These are phyloP conservation scores for Macrosiphum euphorbiae DNA, from an alignment of 2,888 invertebrate species.

Conservation along the genomic window DNA sequence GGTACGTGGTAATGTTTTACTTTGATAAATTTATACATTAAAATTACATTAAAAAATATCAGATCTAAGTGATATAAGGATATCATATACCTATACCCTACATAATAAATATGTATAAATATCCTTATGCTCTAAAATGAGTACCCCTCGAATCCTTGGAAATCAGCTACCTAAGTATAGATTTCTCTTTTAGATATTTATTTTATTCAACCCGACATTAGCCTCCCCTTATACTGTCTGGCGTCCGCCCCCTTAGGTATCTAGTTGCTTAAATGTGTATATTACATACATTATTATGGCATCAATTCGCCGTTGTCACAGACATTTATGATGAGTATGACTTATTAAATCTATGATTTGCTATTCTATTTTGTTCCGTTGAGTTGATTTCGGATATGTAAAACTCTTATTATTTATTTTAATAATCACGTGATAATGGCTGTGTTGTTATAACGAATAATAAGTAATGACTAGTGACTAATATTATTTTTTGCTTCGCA, in stretches of 20 bases:
- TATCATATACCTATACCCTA: no score
- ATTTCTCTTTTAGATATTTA: not conserved
- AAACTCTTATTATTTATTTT: not conserved
- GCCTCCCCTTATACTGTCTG: not conserved
- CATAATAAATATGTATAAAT: not conserved
- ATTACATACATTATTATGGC: not conserved
- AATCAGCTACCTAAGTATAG: not conserved
- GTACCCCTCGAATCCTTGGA: not conserved
- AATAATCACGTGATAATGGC: not conserved
- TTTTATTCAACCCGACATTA: not conserved
- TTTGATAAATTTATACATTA: not conserved
- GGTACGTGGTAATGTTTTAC: not conserved
- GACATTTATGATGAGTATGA: not conserved
- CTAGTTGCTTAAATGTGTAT: not conserved
- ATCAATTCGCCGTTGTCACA: not conserved
- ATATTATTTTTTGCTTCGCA: not conserved
- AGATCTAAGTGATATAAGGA: not conserved
- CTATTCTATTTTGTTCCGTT: not conserved
- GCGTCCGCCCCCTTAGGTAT: not conserved
- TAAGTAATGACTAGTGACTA: not conserved
- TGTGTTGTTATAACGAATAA: not conserved
- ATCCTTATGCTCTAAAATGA: not conserved
- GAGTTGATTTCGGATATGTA: not conserved
- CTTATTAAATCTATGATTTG: not conserved
- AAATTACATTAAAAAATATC: conserved; percentile 4